Percentiles rank a stretch among this genome's conserved stretches.
Evolutionary conservation across 2,797 vertebrate genomes (phyloP).

Genomic region (Denticeps clupeoides): DNA sequence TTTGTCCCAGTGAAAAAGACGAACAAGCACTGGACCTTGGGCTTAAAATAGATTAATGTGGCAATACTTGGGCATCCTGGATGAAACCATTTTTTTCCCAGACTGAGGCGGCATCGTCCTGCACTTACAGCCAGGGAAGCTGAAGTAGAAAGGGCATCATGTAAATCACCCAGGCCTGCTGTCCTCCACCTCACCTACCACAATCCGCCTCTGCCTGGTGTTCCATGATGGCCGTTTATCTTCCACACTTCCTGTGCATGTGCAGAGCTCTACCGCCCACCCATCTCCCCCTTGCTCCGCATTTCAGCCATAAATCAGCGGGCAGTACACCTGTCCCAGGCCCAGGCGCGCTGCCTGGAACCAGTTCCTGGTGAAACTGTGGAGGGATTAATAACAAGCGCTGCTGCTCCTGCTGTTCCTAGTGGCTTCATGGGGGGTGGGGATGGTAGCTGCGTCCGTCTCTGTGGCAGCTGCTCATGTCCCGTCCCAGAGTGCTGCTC

Average conservation of each 20-base stretch:
- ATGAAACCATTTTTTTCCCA: too few species aligned
- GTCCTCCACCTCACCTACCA: constrained; percentile 40
- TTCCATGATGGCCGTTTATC: constrained; percentile 53
- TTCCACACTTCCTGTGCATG: constrained; percentile 40
- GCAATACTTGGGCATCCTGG: too few species aligned
- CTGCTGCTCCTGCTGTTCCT: neutral
- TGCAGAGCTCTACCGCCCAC: constrained; percentile 16
- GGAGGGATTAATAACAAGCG: neutral
- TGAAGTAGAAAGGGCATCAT: neutral
- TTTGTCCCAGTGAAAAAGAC: too few species aligned
- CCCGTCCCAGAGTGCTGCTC: neutral
- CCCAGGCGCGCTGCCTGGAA: too few species aligned
- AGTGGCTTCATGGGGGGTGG: too few species aligned
- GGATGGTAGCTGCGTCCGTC: neutral
- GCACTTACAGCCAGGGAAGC: too few species aligned
- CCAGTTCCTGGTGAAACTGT: too few species aligned
- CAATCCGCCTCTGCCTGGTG: too few species aligned
- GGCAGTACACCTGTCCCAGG: constrained; percentile 9
- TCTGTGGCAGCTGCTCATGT: neutral
- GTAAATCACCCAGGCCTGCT: constrained; percentile 12
- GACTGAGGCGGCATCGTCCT: too few species aligned
- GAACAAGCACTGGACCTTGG: too few species aligned
- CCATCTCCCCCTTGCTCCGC: constrained; percentile 3
- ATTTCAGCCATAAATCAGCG: neutral
- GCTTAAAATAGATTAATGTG: too few species aligned